Conservation (phyloP, 2,888 invertebrate genomes). For the Ligdia adustata region DNA sequence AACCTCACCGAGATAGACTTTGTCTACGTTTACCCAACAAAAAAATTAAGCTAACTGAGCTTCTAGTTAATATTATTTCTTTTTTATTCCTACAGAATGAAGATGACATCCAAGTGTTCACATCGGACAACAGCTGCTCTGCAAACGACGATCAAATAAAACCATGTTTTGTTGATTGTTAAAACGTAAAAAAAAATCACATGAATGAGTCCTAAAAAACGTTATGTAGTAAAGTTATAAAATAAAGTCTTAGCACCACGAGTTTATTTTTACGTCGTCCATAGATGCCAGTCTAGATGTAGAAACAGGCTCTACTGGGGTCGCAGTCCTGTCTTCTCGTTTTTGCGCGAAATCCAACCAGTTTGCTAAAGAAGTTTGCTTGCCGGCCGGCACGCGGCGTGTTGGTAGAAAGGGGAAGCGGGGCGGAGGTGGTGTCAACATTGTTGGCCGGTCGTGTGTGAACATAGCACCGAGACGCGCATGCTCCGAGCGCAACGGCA, state of each 20-base stretch:
- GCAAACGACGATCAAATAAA: conserved; percentile 31
- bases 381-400: conserved; percentile 47
- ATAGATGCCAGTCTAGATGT: conserved; percentile 39
- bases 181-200: too few species aligned
- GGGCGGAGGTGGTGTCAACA: conserved; percentile 51
- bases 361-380: conserved; percentile 62
- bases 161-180: conserved; percentile 56
- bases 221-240: too few species aligned
- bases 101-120: conserved; percentile 35
- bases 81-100: conserved; percentile 47
- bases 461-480: conserved; percentile 72
- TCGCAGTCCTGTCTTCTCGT: conserved; percentile 59
- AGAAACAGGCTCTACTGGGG: conserved; percentile 47
- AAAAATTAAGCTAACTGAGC: too few species aligned
- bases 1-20: too few species aligned
- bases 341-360: conserved; percentile 80
- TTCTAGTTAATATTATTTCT: too few species aligned
- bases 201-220: too few species aligned
- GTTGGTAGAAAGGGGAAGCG: conserved; percentile 30
- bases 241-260: too few species aligned
- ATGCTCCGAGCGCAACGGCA: conserved; percentile 70
- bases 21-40: too few species aligned
- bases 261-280: conserved; percentile 46
- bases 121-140: conserved; percentile 37
- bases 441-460: conserved; percentile 63